Evolutionary conservation across 2,888 invertebrate species (phyloP).

Genomic region (Schizotus pectinicornis): DNA sequence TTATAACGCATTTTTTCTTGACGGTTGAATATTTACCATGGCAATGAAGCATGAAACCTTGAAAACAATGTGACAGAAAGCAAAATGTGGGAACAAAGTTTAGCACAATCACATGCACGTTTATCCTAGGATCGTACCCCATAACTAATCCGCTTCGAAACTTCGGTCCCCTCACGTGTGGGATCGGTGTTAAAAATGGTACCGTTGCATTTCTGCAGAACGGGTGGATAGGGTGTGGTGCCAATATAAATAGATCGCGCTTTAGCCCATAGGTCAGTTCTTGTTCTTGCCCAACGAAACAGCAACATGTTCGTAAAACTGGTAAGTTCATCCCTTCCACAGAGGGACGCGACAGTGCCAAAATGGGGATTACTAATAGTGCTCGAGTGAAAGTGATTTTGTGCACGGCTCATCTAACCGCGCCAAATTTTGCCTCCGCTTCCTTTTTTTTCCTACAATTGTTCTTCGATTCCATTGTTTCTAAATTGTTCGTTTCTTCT

Average conservation of each 20-base stretch:
- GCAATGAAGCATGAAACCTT: constrained; percentile 57
- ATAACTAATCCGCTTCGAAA: constrained; percentile 39
- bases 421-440: background rate
- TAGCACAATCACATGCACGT: constrained; percentile 29
- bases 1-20: constrained; percentile 44
- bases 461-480: too few relatives aligned
- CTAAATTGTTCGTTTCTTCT: too few relatives aligned
- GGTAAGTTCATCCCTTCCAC: constrained; percentile 43
- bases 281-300: constrained; percentile 30
- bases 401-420: background rate
- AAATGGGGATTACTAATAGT: constrained; percentile 17
- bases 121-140: constrained; percentile 34
- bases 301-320: constrained; percentile 55
- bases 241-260: constrained; percentile 48
- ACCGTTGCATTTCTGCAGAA: constrained; percentile 55
- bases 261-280: constrained; percentile 22
- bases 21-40: constrained; percentile 54
- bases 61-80: constrained; percentile 54
- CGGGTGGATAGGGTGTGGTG: constrained; percentile 54
- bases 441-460: too few relatives aligned
- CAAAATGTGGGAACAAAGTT: constrained; percentile 38
- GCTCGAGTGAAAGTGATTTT: constrained; percentile 11
- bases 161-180: constrained; percentile 52
- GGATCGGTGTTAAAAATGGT: constrained; percentile 55
- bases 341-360: constrained; percentile 10